Evolutionary conservation across 2,888 invertebrate species (phyloP).

Genomic region (Alcis repandata): DNA sequence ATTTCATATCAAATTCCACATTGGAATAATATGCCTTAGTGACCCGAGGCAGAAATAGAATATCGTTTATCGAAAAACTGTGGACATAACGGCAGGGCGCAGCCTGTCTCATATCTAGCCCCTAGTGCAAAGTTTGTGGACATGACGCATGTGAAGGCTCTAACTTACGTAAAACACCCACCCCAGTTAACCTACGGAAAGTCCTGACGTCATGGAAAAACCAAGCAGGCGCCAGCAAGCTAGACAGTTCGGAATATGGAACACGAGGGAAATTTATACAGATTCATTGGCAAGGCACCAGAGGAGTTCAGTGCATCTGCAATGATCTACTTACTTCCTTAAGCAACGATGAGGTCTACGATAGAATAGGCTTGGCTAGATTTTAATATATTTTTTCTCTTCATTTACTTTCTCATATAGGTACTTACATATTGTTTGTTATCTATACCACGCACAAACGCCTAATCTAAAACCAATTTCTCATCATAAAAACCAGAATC

Average conservation of each 20-base stretch:
- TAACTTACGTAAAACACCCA: slow-evolving; percentile 22
- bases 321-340: slow-evolving; percentile 1
- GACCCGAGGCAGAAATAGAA: too few relatives aligned
- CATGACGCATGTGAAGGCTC: slow-evolving; percentile 22
- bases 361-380: too few relatives aligned
- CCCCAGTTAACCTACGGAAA: slow-evolving; percentile 7
- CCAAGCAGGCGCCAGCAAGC: slow-evolving; percentile 29
- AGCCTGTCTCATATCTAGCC: too few relatives aligned
- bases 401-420: too few relatives aligned
- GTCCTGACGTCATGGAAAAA: slow-evolving; percentile 32
- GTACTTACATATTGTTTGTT: background rate
- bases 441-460: background rate
- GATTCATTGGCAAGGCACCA: slow-evolving; percentile 26
- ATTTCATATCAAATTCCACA: too few relatives aligned
- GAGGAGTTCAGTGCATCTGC: slow-evolving; percentile 19
- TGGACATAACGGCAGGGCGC: too few relatives aligned
- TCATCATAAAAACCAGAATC: slow-evolving; percentile 39
- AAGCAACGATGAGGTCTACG: too few relatives aligned
- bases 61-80: too few relatives aligned
- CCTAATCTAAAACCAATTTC: slow-evolving; percentile 27
- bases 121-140: slow-evolving; percentile 1
- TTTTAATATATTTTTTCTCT: too few relatives aligned
- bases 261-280: slow-evolving; percentile 3
- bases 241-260: slow-evolving; percentile 20
- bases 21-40: too few relatives aligned